A percentile compares a stretch with the other conserved stretches of the same genome.
phyloP scores from a whole-genome alignment of 2,113 vertebrate species.

The Daboia siamensis region DNA sequence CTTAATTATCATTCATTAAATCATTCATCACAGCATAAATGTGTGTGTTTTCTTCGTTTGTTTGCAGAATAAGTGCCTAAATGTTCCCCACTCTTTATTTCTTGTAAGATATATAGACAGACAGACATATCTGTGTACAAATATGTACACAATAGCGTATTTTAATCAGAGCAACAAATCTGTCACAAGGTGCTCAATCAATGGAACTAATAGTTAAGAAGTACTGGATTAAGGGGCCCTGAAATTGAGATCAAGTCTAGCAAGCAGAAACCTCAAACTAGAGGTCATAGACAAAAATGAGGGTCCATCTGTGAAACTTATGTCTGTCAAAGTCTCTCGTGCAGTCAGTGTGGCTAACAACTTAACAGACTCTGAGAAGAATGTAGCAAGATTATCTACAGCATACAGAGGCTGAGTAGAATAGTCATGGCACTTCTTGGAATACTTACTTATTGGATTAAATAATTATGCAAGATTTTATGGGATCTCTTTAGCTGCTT shows the following conservation, averaged over 20 bases:
- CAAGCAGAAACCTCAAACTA: background rate
- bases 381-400: background rate
- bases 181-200: background rate
- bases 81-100: background rate
- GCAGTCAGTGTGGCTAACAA: background rate
- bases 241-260: background rate
- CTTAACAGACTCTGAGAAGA: background rate
- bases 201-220: background rate
- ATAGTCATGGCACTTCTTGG: background rate
- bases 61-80: background rate
- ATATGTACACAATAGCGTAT: background rate
- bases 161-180: background rate
- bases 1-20: slow-evolving; percentile 39
- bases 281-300: background rate
- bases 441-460: background rate
- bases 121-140: background rate
- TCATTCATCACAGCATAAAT: slow-evolving; percentile 47
- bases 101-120: background rate
- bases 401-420: background rate
- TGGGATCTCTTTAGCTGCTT: background rate
- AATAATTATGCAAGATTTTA: background rate
- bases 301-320: background rate
- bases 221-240: background rate
- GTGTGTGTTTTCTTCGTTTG: slow-evolving; percentile 37
- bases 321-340: background rate